A percentile compares a stretch with the other conserved stretches of the same genome.
These are phyloP conservation scores for Potamarius usumacintae DNA, from an alignment of 2,113 vertebrate species.

Conservation along the genomic window DNA sequence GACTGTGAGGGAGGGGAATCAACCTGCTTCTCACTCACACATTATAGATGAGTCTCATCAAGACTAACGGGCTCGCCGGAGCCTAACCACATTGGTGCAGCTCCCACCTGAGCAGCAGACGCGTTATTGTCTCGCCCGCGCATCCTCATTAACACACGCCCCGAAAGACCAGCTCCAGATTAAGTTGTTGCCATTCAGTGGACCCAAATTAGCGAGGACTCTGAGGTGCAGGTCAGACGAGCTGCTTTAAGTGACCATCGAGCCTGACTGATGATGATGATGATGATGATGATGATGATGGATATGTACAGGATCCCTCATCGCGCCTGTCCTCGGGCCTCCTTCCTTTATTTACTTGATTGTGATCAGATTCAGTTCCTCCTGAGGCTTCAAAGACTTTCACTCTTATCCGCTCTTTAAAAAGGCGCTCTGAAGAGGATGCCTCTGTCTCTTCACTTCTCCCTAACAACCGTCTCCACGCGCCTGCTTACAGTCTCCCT, in stretches of 20 bases:
- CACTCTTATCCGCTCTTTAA: conserved; percentile 55
- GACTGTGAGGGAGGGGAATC: conserved; percentile 38
- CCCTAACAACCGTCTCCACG: conserved; percentile 33
- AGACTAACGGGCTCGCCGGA: conserved; percentile 69
- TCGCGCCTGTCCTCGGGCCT: conserved; percentile 2
- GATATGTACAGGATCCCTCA: conserved; percentile 24
- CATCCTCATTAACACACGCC: conserved; percentile 74
- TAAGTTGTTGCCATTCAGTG: conserved; percentile 79
- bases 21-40: conserved; percentile 74
- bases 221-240: conserved; percentile 44
- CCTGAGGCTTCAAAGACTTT: not conserved
- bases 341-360: not conserved
- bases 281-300: conserved; percentile 16
- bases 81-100: conserved; percentile 67
- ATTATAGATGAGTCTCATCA: conserved; percentile 78
- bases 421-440: conserved; percentile 60
- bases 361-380: not conserved
- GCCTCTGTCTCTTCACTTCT: conserved; percentile 39
- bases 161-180: conserved; percentile 72
- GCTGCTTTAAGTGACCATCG: conserved; percentile 56
- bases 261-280: conserved; percentile 53
- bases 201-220: conserved; percentile 74
- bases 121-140: conserved; percentile 70
- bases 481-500: conserved; percentile 22
- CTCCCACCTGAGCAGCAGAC: conserved; percentile 63